phyloP scores from a whole-genome alignment of 64 coral and sea anemone species.

The Pocillopora verrucosa region DNA sequence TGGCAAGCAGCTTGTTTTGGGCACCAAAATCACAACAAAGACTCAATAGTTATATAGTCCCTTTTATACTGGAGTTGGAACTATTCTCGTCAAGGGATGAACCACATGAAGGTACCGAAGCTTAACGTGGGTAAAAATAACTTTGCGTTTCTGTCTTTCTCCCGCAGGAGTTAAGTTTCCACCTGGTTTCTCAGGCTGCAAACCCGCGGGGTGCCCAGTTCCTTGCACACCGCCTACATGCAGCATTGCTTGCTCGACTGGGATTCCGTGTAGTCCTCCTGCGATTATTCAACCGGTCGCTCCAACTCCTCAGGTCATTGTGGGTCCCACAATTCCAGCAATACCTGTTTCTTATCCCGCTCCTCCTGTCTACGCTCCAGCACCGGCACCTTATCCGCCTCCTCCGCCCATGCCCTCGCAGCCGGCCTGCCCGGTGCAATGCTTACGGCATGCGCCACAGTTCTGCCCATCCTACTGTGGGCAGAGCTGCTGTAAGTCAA shows the following conservation, averaged over 20 bases:
- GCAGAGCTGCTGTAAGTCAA: not conserved
- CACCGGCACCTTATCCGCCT: not conserved
- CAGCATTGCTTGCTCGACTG: not conserved
- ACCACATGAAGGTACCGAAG: too few relatives aligned
- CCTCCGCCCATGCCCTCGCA: not conserved
- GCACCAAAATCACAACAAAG: too few relatives aligned
- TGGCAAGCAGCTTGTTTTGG: too few relatives aligned
- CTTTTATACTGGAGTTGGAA: too few relatives aligned
- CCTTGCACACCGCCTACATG: not conserved
- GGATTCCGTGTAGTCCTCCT: not conserved
- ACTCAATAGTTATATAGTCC: too few relatives aligned
- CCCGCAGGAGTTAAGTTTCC: slow-evolving; percentile 5
- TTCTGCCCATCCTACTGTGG: slow-evolving; percentile 24
- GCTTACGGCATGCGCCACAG: not conserved
- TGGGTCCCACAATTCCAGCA: slow-evolving; percentile 5
- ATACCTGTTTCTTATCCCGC: slow-evolving; percentile 8
- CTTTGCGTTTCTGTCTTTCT: not conserved
- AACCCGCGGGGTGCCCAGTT: slow-evolving; percentile 2
- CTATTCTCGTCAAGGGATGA: too few relatives aligned
- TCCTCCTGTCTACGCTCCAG: not conserved
- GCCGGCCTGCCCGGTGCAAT: slow-evolving; percentile 1
- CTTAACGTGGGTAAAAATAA: not conserved
- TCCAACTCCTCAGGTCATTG: not conserved
- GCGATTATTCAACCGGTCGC: not conserved
- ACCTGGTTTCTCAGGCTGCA: slow-evolving; percentile 33